Evolutionary conservation across 2,797 vertebrate species (phyloP).

Genomic region (Brachyalestes nurse): DNA sequence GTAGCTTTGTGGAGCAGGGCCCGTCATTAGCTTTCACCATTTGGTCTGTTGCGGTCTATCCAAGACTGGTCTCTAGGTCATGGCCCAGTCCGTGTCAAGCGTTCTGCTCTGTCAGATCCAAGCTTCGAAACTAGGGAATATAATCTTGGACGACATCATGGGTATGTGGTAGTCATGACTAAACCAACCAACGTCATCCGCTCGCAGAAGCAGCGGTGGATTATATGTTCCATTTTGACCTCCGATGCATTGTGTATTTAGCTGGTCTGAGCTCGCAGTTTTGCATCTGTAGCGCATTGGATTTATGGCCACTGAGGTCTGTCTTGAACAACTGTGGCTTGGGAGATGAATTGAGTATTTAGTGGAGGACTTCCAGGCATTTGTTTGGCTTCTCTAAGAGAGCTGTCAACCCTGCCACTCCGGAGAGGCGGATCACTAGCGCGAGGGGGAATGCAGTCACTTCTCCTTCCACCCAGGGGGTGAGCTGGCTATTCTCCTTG

Average conservation of each 20-base stretch:
- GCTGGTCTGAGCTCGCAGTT: conserved; percentile 23
- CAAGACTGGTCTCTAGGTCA: conserved; percentile 10
- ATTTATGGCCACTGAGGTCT: conserved; percentile 51
- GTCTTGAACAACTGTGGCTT: conserved; percentile 50
- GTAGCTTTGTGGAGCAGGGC: not conserved
- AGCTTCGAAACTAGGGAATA: conserved; percentile 18
- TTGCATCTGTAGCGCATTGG: conserved; percentile 47
- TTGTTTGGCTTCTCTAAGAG: conserved; percentile 50
- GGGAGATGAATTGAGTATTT: conserved; percentile 44
- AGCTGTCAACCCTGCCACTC: conserved; percentile 50
- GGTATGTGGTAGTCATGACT: conserved; percentile 20
- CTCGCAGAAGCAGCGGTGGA: conserved; percentile 23
- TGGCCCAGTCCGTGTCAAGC: not conserved
- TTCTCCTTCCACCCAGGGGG: conserved; percentile 38
- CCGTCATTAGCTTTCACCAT: conserved; percentile 2
- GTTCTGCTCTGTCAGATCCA: conserved; percentile 4
- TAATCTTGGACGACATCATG: conserved; percentile 9
- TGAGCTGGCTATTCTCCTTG: conserved; percentile 28
- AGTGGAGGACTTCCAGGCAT: conserved; percentile 49
- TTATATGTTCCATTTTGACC: conserved; percentile 43
- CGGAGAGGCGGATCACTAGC: conserved; percentile 31
- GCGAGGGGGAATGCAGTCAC: conserved; percentile 40
- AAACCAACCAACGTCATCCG: conserved; percentile 34
- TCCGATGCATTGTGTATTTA: conserved; percentile 42
- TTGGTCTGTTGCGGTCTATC: not conserved